A percentile compares a stretch with the other conserved stretches of the same genome.
These are phyloP conservation scores for Yponomeuta cagnagella DNA, from an alignment of 2,888 invertebrate genomes.

Conservation along the genomic window DNA sequence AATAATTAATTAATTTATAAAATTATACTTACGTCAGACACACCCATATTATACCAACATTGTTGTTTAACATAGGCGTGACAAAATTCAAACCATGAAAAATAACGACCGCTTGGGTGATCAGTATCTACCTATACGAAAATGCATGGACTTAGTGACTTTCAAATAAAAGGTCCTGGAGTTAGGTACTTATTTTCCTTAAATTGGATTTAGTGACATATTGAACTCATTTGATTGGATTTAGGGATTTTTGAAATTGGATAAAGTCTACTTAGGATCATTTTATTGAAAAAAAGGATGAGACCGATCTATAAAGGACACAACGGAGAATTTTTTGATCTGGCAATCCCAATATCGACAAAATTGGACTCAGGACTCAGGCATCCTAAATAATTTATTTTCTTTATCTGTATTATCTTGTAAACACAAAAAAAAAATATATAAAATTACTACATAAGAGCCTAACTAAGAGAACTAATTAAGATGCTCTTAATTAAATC, in stretches of 20 bases:
- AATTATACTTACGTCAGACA: no score
- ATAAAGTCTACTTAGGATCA: not conserved
- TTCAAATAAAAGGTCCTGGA: not conserved
- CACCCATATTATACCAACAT: no score
- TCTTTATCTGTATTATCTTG: no score
- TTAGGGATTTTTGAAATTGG: not conserved
- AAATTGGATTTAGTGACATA: not conserved
- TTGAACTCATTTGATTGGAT: not conserved
- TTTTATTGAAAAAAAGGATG: not conserved
- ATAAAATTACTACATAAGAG: no score
- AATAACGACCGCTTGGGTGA: no score
- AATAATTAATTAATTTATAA: no score
- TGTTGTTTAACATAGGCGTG: no score
- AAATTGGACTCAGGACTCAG: not conserved
- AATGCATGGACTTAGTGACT: not conserved
- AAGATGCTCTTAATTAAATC: no score
- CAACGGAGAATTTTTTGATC: not conserved
- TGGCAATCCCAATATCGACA: not conserved
- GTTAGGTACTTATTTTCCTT: not conserved
- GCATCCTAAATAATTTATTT: not conserved
- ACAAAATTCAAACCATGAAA: no score
- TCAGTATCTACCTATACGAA: no score
- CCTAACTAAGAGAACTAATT: no score
- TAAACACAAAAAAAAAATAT: no score
- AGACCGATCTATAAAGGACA: not conserved